These are phyloP conservation scores for Cremastinae sp. DNA, from an alignment of 2,888 invertebrate genomes.

Conservation along the genomic window DNA sequence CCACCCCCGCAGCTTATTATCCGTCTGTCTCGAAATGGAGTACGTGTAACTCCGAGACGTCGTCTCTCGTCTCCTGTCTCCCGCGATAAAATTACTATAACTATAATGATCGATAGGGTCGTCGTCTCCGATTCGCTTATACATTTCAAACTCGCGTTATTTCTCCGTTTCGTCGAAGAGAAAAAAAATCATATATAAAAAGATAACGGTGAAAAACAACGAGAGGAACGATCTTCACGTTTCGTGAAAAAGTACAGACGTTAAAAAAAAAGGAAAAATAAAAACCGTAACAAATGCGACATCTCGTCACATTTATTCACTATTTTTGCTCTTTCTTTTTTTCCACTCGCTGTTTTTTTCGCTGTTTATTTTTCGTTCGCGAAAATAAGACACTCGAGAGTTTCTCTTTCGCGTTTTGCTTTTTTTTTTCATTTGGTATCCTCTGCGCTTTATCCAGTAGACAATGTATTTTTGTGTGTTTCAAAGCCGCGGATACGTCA, in stretches of 20 bases:
- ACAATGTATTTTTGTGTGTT: background rate
- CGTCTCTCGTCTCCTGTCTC: slow-evolving; percentile 25
- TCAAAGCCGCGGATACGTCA: background rate
- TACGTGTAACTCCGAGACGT: slow-evolving; percentile 54
- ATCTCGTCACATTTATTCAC: too few species aligned
- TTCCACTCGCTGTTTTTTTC: slow-evolving; percentile 12
- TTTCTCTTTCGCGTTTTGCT: background rate
- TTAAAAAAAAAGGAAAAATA: too few species aligned
- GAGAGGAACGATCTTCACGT: too few species aligned
- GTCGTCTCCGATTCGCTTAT: slow-evolving; percentile 19
- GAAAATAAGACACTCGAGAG: slow-evolving; percentile 11
- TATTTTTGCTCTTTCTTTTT: slow-evolving; percentile 18
- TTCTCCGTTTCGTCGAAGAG: too few species aligned
- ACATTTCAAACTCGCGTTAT: background rate
- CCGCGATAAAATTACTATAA: slow-evolving; percentile 11
- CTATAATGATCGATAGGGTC: slow-evolving; percentile 53
- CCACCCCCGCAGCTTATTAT: slow-evolving; percentile 54
- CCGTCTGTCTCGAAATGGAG: slow-evolving; percentile 54
- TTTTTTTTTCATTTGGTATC: too few species aligned
- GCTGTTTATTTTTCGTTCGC: slow-evolving; percentile 14
- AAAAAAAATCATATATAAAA: too few species aligned
- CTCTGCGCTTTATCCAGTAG: background rate
- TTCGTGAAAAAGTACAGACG: too few species aligned
- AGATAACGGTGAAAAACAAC: too few species aligned
- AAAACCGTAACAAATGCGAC: too few species aligned